These are phyloP conservation scores for Drosophila burlai DNA, from an alignment of 1,140 invertebrate species.

Conservation along the genomic window DNA sequence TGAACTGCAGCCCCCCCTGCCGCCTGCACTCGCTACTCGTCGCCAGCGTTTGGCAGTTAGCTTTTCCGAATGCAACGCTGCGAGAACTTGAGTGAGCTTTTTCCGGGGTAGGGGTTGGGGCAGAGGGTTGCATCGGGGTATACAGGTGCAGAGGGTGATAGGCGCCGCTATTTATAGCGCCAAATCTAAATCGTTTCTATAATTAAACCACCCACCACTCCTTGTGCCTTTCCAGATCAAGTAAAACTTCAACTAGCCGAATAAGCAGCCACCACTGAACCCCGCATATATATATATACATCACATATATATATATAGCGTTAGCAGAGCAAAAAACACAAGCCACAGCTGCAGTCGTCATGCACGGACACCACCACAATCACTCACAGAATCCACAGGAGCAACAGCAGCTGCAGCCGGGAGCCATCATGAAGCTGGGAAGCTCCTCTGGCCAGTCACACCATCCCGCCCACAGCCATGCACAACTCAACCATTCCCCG, in stretches of 20 bases:
- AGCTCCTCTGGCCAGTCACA: constrained; percentile 34
- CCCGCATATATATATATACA: constrained; percentile 20
- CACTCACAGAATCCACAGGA: constrained; percentile 58
- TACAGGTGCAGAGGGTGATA: constrained; percentile 8
- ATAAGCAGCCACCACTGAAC: constrained; percentile 49
- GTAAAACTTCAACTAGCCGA: constrained; percentile 69
- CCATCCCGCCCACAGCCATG: constrained; percentile 39
- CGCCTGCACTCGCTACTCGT: constrained; percentile 42
- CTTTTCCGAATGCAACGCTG: constrained; percentile 70
- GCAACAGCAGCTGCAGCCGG: constrained; percentile 34
- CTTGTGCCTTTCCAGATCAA: constrained; percentile 65
- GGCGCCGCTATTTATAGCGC: constrained; percentile 44
- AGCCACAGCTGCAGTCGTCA: constrained; percentile 50
- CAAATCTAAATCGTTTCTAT: constrained; percentile 31
- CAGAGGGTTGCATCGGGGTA: neutral
- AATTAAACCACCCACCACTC: constrained; percentile 11
- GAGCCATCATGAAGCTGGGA: constrained; percentile 39
- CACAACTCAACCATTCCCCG: constrained; percentile 27
- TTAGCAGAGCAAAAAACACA: constrained; percentile 18
- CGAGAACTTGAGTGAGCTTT: constrained; percentile 24
- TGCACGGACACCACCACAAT: constrained; percentile 73
- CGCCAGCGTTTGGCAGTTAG: constrained; percentile 36
- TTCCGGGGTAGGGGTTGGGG: neutral
- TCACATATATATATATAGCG: constrained; percentile 26
- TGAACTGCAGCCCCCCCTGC: constrained; percentile 59